A percentile compares a stretch with the other conserved stretches of the same genome.
phyloP scores from a whole-genome alignment of 2,113 vertebrate species.

The Psilopsiagon aymara region DNA sequence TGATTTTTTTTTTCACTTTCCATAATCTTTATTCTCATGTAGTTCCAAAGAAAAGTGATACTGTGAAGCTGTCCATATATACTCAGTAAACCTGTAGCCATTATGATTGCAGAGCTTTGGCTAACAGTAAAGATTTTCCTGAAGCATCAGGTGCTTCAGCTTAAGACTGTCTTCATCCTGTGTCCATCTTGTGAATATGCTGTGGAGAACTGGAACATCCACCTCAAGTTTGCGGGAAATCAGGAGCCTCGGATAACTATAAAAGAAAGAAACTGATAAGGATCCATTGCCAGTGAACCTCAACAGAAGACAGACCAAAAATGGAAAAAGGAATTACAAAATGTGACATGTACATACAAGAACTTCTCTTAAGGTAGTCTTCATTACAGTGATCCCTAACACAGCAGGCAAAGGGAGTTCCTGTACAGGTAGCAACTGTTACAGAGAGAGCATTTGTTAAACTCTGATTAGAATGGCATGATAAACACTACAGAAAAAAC shows the following conservation, averaged over 20 bases:
- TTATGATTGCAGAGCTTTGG: background rate
- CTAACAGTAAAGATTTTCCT: background rate
- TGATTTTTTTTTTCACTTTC: background rate
- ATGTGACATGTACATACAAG: background rate
- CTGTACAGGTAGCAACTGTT: background rate
- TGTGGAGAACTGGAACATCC: background rate
- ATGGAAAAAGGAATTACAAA: background rate
- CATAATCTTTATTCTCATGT: background rate
- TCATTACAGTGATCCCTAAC: background rate
- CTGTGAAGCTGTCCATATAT: background rate
- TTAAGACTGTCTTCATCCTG: background rate
- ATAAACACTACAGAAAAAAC: background rate
- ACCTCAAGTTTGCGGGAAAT: background rate
- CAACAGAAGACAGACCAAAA: background rate
- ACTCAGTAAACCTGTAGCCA: background rate
- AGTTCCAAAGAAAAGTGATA: background rate
- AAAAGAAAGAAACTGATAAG: background rate
- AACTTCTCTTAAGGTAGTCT: background rate
- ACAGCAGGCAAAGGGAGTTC: background rate
- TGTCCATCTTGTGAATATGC: background rate
- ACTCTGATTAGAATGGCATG: background rate
- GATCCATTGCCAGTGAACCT: background rate
- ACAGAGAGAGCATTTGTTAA: background rate
- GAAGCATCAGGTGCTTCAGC: background rate
- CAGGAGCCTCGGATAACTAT: background rate